Percentiles rank a stretch among this genome's conserved stretches.
Conservation (phyloP, 1,140 invertebrate species). For the Notospermus geniculatus region DNA sequence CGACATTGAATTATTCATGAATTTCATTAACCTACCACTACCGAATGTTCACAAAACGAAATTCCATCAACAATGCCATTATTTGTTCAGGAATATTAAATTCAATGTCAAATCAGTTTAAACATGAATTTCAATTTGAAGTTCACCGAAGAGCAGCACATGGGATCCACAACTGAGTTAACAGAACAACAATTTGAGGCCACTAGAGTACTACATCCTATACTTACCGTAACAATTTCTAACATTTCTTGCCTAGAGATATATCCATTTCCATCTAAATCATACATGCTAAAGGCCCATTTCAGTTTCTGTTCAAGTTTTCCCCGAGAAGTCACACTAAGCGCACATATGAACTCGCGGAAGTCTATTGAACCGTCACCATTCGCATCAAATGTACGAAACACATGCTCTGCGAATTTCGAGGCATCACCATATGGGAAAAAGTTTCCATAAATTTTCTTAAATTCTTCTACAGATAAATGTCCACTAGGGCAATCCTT, state of each 20-base stretch:
- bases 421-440: constrained; percentile 99
- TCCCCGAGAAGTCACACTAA: constrained; percentile 91
- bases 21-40: no score
- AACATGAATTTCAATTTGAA: no score
- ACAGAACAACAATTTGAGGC: no score
- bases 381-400: constrained; percentile 96
- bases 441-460: constrained; percentile 98
- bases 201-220: no score
- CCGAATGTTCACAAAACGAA: no score
- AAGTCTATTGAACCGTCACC: constrained; percentile 97
- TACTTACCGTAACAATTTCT: constrained; percentile 8
- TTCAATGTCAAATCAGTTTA: no score
- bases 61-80: no score
- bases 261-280: constrained; percentile 91
- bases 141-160: no score
- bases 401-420: constrained; percentile 98
- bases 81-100: no score
- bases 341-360: constrained; percentile 93
- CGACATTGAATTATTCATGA: no score
- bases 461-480: constrained; percentile 94
- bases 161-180: no score
- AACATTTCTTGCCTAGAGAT: constrained; percentile 4
- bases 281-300: constrained; percentile 90
- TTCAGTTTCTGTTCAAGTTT: constrained; percentile 96
- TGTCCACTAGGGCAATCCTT: constrained; percentile 97